Base-by-base conservation (phyloP, 2,113 vertebrate species). In the Talpa occidentalis region DNA sequence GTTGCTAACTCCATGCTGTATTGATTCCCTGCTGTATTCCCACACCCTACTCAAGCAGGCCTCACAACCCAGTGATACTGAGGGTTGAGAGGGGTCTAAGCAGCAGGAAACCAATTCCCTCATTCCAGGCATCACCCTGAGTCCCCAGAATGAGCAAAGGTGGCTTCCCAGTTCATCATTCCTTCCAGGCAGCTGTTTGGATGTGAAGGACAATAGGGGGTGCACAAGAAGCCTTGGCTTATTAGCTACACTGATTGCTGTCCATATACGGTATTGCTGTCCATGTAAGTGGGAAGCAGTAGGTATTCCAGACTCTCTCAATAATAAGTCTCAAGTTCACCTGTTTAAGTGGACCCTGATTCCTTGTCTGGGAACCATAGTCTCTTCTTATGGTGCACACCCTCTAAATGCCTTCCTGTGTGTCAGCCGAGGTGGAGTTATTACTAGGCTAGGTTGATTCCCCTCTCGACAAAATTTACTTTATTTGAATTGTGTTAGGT, bases 401-500 rank as follows among this genome's bases (percentile, higher is more conserved):
- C 28, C 60, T 52, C 72, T 66, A 40, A 62, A 54, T 1, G 8
- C 42, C 59, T 77, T 26, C 28, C 37, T 32, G 3, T 54, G 4
- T 54, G 35, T 59, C 32, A 74, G 28, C n/a, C 64, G 28, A 6
- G 10, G 19, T 62, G 26, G n/a, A 90, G 14, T 42, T 70, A 9
- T 32, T 37, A n/a, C n/a, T 24, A 16, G 10, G 26, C 37, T 19
- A 16, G 30, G 10, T 80, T 60, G 40, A 40, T 37, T 90, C 56
- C 78, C 42, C 37, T 74, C 44, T 76, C 74, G 22, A 54, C 24
- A 62, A 26, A 76, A 6, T 52, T 79, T 40, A 91, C 62, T 76
- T 86, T 35, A 56, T 83, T 91, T 76, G 44, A 83, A 42, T 44
- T 94, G 80, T 49, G 76, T 77, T 92, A 78, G 21, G 78, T 73